These are phyloP conservation scores for Malurus alboscapulatus DNA, from an alignment of 2,113 vertebrate genomes.

Conservation along the genomic window DNA sequence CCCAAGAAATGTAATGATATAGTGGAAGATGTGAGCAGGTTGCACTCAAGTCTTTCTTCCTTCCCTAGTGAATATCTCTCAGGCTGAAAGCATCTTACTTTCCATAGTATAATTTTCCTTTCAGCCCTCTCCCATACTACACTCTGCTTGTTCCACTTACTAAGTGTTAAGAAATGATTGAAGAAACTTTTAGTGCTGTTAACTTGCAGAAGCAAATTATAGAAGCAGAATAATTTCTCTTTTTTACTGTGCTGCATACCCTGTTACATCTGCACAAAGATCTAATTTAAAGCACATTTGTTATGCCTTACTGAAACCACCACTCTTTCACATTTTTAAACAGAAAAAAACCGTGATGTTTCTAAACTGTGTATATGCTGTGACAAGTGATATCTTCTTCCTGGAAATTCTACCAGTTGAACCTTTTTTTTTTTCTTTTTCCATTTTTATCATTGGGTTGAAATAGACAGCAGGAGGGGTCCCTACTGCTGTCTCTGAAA, in stretches of 20 bases:
- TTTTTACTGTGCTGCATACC: neutral
- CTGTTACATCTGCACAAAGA: constrained; percentile 21
- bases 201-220: neutral
- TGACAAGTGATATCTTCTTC: neutral
- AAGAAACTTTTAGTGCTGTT: neutral
- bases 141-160: neutral
- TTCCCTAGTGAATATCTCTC: neutral
- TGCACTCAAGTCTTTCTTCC: neutral
- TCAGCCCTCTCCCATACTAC: neutral
- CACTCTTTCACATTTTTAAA: neutral
- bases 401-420: neutral
- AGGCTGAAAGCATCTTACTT: neutral
- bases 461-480: neutral
- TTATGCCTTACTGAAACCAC: neutral
- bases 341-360: neutral
- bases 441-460: neutral
- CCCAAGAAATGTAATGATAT: neutral
- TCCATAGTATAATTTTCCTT: neutral
- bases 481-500: neutral
- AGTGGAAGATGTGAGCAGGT: neutral
- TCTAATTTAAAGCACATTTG: constrained; percentile 6
- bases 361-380: neutral
- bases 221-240: constrained; percentile 15
- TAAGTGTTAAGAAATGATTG: neutral
- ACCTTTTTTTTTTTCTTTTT: neutral